Evolutionary conservation across 2,113 vertebrate species (phyloP).

Genomic region (Dipodomys stephensi): DNA sequence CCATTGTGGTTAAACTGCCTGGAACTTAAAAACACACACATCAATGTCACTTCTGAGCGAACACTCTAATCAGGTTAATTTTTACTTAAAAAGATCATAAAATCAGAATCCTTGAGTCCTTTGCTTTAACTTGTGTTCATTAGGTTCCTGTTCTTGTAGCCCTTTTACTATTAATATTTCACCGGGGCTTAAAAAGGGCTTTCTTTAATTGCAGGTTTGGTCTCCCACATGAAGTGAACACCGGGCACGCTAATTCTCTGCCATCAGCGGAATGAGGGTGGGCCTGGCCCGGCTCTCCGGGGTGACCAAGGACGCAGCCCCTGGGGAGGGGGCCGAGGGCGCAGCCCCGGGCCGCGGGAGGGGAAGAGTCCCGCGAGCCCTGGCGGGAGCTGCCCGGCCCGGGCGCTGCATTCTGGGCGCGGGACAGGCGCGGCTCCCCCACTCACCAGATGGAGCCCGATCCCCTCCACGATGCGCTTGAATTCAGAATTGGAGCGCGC

Average conservation of each 20-base stretch:
- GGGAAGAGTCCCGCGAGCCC: too few relatives aligned
- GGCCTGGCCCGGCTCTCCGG: neutral
- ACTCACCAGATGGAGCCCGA: too few relatives aligned
- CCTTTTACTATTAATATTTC: slow-evolving; percentile 76
- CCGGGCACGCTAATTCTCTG: slow-evolving; percentile 44
- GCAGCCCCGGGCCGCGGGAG: too few relatives aligned
- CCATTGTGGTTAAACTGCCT: slow-evolving; percentile 83
- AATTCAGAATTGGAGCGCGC: too few relatives aligned
- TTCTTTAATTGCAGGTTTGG: slow-evolving; percentile 73
- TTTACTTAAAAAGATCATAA: slow-evolving; percentile 85
- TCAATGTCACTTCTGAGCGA: slow-evolving; percentile 86
- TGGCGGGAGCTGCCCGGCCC: too few relatives aligned
- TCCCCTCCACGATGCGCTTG: too few relatives aligned
- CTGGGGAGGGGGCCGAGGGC: too few relatives aligned
- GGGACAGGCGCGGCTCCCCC: too few relatives aligned
- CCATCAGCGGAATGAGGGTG: slow-evolving; percentile 22
- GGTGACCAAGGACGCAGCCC: too few relatives aligned
- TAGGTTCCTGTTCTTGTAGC: slow-evolving; percentile 73
- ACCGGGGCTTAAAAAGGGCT: slow-evolving; percentile 54
- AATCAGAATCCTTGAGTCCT: slow-evolving; percentile 76
- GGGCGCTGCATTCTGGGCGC: too few relatives aligned
- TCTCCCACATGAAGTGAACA: slow-evolving; percentile 50
- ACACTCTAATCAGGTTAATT: slow-evolving; percentile 84
- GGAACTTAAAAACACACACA: slow-evolving; percentile 85
- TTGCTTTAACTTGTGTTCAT: slow-evolving; percentile 75